Conservation (phyloP, 2,888 invertebrate species). For the Copidosoma aretas region DNA sequence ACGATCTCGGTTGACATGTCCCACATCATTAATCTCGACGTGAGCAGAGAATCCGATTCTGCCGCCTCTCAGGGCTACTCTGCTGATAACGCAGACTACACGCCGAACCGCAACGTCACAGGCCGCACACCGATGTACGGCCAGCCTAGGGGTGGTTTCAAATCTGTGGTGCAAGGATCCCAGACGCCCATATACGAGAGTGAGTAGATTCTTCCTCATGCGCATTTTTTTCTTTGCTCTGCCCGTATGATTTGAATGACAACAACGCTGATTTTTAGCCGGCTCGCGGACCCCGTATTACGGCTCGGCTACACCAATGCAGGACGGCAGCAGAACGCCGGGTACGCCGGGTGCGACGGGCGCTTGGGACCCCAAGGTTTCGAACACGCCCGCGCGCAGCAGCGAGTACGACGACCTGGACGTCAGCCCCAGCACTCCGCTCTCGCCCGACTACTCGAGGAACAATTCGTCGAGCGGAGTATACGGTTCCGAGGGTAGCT, state of each 20-base stretch:
- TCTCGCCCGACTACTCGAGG: conserved; percentile 27
- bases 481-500: conserved; percentile 72
- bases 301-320: conserved; percentile 65
- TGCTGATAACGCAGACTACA: conserved; percentile 49
- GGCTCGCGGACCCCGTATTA: conserved; percentile 78
- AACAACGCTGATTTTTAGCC: conserved; percentile 50
- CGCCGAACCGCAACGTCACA: conserved; percentile 61
- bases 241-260: too few relatives aligned
- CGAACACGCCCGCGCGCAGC: conserved; percentile 65
- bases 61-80: too few relatives aligned
- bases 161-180: conserved; percentile 76
- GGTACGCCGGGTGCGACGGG: conserved; percentile 53
- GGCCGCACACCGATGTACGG: conserved; percentile 67
- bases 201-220: conserved; percentile 37
- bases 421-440: conserved; percentile 65
- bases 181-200: conserved; percentile 83
- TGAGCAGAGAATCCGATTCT: too few relatives aligned
- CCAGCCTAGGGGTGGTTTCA: conserved; percentile 70
- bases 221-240: background rate
- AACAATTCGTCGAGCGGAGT: conserved; percentile 89
- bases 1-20: conserved; percentile 67
- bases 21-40: conserved; percentile 44
- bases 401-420: conserved; percentile 65
- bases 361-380: conserved; percentile 66
- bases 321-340: conserved; percentile 66